phyloP scores from a whole-genome alignment of 2,888 invertebrate genomes.

The Cremastobaeus sp. region DNA sequence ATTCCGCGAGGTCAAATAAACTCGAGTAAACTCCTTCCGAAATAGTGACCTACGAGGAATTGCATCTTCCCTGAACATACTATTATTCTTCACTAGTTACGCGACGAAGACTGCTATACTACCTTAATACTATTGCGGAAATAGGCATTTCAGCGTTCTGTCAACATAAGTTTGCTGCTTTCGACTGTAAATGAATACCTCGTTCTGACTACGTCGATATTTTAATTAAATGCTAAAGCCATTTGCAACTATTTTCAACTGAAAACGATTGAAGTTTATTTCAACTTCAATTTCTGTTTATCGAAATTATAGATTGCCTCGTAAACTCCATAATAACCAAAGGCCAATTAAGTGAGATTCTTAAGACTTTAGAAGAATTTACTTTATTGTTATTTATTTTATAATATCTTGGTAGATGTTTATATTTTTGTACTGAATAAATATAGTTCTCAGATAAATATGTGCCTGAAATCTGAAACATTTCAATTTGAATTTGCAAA shows the following conservation, averaged over 20 bases:
- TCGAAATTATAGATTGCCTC: no score
- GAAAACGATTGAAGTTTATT: constrained; percentile 4
- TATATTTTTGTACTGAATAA: no score
- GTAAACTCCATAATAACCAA: no score
- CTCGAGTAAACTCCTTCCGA: constrained; percentile 58
- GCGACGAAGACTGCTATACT: constrained; percentile 43
- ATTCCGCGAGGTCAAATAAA: constrained; percentile 53
- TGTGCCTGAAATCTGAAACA: no score
- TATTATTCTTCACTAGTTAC: constrained; percentile 69
- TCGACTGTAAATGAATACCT: constrained; percentile 9
- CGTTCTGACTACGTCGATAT: constrained; percentile 18
- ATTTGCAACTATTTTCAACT: no score
- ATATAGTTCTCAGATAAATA: no score
- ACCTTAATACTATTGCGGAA: constrained; percentile 51
- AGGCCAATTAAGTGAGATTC: no score
- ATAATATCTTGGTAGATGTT: no score
- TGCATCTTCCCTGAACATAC: constrained; percentile 58
- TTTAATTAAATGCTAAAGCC: constrained; percentile 39
- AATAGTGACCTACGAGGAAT: constrained; percentile 64
- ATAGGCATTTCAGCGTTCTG: constrained; percentile 43
- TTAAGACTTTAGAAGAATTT: no score
- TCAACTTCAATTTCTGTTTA: no score
- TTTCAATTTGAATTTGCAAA: no score
- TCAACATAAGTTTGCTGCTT: constrained; percentile 52
- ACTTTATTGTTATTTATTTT: no score